A percentile compares a stretch with the other conserved stretches of the same genome.
phyloP scores from a whole-genome alignment of 2,797 vertebrate genomes.

The Bryconaethiops microstoma region DNA sequence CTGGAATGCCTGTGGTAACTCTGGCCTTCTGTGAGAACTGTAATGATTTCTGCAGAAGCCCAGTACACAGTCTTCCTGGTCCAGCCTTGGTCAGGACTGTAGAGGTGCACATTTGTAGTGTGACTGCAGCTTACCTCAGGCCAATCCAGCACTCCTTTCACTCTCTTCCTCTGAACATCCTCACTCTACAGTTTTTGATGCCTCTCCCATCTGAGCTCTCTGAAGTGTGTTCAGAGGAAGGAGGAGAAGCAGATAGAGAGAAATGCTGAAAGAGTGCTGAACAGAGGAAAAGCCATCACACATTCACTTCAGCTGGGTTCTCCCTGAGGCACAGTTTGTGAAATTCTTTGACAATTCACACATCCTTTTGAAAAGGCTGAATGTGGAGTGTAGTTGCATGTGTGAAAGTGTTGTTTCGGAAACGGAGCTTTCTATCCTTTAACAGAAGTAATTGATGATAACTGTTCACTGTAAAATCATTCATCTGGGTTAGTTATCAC shows the following conservation, averaged over 20 bases:
- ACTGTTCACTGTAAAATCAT: background rate
- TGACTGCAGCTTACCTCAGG: background rate
- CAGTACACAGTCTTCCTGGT: background rate
- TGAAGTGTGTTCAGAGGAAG: background rate
- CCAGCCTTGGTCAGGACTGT: background rate
- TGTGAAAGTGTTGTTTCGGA: background rate
- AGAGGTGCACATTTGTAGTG: background rate
- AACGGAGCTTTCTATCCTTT: background rate
- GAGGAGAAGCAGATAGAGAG: conserved; percentile 15
- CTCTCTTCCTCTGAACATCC: conserved; percentile 1
- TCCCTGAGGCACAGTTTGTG: conserved; percentile 23
- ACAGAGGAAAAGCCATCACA: conserved; percentile 16
- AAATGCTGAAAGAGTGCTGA: conserved; percentile 21
- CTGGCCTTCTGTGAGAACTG: background rate
- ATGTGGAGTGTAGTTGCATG: background rate
- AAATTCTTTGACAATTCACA: conserved; percentile 23
- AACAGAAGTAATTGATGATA: background rate
- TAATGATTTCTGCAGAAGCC: background rate
- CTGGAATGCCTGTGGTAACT: background rate
- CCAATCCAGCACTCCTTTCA: background rate
- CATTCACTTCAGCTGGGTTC: conserved; percentile 2
- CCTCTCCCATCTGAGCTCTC: conserved; percentile 3
- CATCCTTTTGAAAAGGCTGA: conserved; percentile 6
- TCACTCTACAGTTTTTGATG: conserved; percentile 11
- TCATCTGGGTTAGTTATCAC: background rate